phyloP scores from a whole-genome alignment of 1,140 invertebrate genomes.

The Mizuhopecten yessoensis region DNA sequence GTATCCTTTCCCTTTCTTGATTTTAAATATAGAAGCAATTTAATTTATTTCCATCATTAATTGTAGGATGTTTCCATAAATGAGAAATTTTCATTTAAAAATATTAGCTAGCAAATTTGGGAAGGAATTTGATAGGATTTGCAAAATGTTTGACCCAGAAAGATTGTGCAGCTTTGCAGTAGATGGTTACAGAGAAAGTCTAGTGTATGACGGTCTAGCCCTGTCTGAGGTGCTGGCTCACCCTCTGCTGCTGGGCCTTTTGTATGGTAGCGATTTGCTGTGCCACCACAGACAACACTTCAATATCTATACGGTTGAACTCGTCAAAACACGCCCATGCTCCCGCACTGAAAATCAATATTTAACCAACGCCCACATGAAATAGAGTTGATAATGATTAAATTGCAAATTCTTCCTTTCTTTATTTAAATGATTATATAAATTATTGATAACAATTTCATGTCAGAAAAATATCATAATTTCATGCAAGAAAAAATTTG shows the following conservation, averaged over 20 bases:
- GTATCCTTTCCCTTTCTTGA: no score
- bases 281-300: conserved; percentile 84
- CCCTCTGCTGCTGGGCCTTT: conserved; percentile 80
- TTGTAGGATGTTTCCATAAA: not conserved
- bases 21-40: no score
- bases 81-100: not conserved
- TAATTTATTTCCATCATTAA: no score
- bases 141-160: no score
- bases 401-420: no score
- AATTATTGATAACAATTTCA: no score
- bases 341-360: conserved; percentile 78
- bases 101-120: not conserved
- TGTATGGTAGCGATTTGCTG: conserved; percentile 84
- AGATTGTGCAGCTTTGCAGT: no score
- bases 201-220: not conserved
- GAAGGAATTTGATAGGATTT: no score
- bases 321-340: conserved; percentile 85
- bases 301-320: conserved; percentile 85
- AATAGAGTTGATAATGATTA: not conserved
- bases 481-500: not conserved
- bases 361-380: conserved; percentile 7
- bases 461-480: no score
- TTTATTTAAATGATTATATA: no score
- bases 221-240: conserved; percentile 51
- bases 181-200: no score